A percentile compares a stretch with the other conserved stretches of the same genome.
These are phyloP conservation scores for Spheniscus mendiculus DNA, from an alignment of 2,113 vertebrate genomes.

Conservation along the genomic window DNA sequence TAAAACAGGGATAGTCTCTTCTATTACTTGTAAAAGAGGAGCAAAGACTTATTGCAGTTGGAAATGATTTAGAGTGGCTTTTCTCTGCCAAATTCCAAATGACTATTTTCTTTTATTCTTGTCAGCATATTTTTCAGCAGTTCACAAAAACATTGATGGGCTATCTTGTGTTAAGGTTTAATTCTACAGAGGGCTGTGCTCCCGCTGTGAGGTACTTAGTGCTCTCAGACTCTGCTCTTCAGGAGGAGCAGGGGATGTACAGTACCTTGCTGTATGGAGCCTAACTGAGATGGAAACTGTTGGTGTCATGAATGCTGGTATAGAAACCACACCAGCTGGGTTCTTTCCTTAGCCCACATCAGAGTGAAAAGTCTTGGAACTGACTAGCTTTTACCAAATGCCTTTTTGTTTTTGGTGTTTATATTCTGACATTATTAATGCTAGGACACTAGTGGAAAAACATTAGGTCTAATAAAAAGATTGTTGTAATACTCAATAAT, in stretches of 20 bases:
- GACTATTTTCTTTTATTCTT: not conserved
- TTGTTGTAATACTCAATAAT: not conserved
- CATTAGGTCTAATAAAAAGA: not conserved
- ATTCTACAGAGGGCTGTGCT: not conserved
- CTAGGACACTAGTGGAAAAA: not conserved
- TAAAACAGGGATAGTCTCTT: not conserved
- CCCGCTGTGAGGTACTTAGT: not conserved
- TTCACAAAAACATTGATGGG: not conserved
- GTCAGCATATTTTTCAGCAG: slow-evolving; percentile 14
- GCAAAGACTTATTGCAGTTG: slow-evolving; percentile 1
- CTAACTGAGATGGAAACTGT: not conserved
- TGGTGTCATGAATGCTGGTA: not conserved
- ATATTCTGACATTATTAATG: not conserved
- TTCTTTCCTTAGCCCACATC: not conserved
- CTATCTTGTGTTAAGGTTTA: not conserved
- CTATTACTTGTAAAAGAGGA: slow-evolving; percentile 1
- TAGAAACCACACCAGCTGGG: not conserved
- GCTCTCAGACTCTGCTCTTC: not conserved
- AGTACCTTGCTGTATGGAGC: not conserved
- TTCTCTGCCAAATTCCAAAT: slow-evolving; percentile 2
- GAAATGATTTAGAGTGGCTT: slow-evolving; percentile 28
- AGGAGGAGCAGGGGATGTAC: not conserved
- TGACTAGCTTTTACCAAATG: not conserved
- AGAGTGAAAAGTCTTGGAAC: not conserved
- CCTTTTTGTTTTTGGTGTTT: not conserved